Evolutionary conservation across 2,888 invertebrate genomes (phyloP).

Genomic region (Fabriciana adippe): DNA sequence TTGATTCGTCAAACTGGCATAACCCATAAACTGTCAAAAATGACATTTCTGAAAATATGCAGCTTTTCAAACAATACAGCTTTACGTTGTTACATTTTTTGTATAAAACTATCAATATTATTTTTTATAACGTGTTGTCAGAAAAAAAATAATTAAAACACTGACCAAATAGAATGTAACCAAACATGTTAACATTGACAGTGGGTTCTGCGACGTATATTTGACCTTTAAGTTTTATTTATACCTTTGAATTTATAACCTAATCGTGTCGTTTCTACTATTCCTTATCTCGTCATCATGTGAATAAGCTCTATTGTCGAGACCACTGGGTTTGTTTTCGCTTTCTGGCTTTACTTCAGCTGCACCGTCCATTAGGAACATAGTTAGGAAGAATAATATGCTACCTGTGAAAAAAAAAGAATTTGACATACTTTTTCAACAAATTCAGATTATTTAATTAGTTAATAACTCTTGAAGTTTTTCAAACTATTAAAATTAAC

Average conservation of each 20-base stretch:
- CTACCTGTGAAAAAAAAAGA: constrained; percentile 83
- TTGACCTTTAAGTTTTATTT: too few relatives aligned
- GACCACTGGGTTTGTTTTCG: constrained; percentile 25
- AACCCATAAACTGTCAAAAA: too few relatives aligned
- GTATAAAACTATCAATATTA: too few relatives aligned
- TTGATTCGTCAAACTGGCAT: too few relatives aligned
- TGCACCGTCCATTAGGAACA: constrained; percentile 89
- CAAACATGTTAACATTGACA: constrained; percentile 2
- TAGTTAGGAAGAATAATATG: constrained; percentile 89
- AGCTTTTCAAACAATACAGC: too few relatives aligned
- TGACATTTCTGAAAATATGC: too few relatives aligned
- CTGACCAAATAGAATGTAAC: too few relatives aligned
- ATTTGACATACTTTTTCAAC: constrained; percentile 5
- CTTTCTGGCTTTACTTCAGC: constrained; percentile 21
- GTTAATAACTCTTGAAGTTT: neutral
- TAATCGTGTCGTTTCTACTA: constrained; percentile 37
- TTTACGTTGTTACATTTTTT: too few relatives aligned
- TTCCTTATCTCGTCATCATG: constrained; percentile 26
- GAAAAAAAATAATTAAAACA: too few relatives aligned
- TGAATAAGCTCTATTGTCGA: constrained; percentile 34
- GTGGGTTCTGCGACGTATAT: too few relatives aligned
- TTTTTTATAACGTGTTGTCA: too few relatives aligned
- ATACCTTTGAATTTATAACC: constrained; percentile 28
- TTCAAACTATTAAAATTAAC: neutral
- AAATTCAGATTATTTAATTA: neutral